Percentiles rank a stretch among this genome's conserved stretches.
Evolutionary conservation across 2,113 vertebrate genomes (phyloP).

Genomic region (Melierax canorus): DNA sequence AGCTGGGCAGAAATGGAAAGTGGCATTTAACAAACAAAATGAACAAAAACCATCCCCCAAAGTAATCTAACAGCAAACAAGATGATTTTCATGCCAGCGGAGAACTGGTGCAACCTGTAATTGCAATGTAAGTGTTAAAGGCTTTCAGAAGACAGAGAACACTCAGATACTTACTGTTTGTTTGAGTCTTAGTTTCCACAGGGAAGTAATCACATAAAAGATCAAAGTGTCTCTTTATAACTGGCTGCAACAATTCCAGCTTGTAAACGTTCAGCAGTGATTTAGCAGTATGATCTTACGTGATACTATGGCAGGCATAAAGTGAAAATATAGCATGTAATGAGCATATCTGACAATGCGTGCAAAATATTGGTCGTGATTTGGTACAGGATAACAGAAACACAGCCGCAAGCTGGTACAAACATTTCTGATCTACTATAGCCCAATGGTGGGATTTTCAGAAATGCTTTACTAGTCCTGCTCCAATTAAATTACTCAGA

Average conservation of each 20-base stretch:
- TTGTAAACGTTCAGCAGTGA: not conserved
- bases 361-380: not conserved
- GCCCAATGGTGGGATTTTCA: not conserved
- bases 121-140: not conserved
- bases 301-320: not conserved
- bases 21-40: not conserved
- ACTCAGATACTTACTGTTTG: not conserved
- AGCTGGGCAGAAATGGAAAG: not conserved
- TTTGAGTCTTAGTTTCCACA: not conserved
- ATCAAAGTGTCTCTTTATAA: not conserved
- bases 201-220: not conserved
- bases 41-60: not conserved
- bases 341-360: not conserved
- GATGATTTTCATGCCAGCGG: not conserved
- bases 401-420: not conserved
- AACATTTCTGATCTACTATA: not conserved
- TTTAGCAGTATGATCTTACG: not conserved
- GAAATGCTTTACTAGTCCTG: not conserved
- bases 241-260: not conserved
- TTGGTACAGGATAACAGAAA: not conserved
- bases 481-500: not conserved
- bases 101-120: constrained; percentile 11
- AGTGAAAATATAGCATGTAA: not conserved
- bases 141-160: not conserved
- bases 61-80: constrained; percentile 9